These are phyloP conservation scores for Geotrupes spiniger DNA, from an alignment of 2,888 invertebrate genomes.

Conservation along the genomic window DNA sequence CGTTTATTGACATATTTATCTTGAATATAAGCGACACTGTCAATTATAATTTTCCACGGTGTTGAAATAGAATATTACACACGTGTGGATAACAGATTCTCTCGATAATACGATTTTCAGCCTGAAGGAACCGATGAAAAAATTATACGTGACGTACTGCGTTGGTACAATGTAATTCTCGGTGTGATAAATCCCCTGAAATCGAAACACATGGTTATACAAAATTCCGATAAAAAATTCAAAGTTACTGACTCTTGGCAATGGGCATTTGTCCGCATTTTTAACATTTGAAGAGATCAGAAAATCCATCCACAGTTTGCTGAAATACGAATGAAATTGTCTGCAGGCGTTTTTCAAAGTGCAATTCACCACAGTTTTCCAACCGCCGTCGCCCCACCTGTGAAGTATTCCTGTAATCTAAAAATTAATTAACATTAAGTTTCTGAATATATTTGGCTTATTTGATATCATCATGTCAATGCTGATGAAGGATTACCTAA, in stretches of 20 bases:
- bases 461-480: too few relatives aligned
- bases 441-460: too few relatives aligned
- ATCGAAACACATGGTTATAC: neutral
- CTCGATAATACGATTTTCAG: slow-evolving; percentile 21
- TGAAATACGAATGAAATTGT: slow-evolving; percentile 9
- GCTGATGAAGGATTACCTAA: too few relatives aligned
- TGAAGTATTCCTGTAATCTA: slow-evolving; percentile 8
- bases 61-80: slow-evolving; percentile 18
- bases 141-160: slow-evolving; percentile 14
- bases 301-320: slow-evolving; percentile 16
- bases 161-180: slow-evolving; percentile 18
- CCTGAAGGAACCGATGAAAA: slow-evolving; percentile 20
- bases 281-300: slow-evolving; percentile 11
- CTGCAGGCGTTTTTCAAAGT: slow-evolving; percentile 10
- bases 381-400: slow-evolving; percentile 17
- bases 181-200: slow-evolving; percentile 15
- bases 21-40: too few relatives aligned
- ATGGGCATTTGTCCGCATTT: slow-evolving; percentile 16
- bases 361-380: slow-evolving; percentile 11
- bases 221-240: neutral
- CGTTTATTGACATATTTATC: too few relatives aligned
- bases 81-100: slow-evolving; percentile 13
- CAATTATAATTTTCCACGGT: slow-evolving; percentile 3
- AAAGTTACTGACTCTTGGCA: slow-evolving; percentile 11
- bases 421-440: neutral